Percentiles rank a stretch among this genome's conserved stretches.
These are phyloP conservation scores for Diorhabda carinulata DNA, from an alignment of 1,140 invertebrate genomes.

Conservation along the genomic window DNA sequence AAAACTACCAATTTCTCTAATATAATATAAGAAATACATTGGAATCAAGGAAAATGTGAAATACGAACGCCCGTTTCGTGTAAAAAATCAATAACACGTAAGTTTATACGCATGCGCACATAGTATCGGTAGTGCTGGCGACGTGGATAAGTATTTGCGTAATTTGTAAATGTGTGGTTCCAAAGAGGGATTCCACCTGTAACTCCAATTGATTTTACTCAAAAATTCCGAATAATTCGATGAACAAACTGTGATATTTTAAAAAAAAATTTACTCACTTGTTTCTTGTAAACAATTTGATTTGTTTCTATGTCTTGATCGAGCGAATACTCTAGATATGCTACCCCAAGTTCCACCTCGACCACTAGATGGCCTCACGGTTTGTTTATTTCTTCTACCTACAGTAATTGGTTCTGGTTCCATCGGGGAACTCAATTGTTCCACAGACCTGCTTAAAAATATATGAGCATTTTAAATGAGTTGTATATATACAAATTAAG, in stretches of 20 bases:
- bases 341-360: conserved; percentile 71
- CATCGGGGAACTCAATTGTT: conserved; percentile 51
- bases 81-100: no score
- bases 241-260: no score
- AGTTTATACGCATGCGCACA: no score
- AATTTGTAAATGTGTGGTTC: no score
- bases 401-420: conserved; percentile 53
- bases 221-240: background rate
- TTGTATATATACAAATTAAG: no score
- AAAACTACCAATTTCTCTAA: no score
- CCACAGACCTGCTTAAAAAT: conserved; percentile 62
- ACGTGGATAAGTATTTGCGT: no score
- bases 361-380: conserved; percentile 46
- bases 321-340: conserved; percentile 79
- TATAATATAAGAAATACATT: no score
- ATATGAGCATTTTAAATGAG: background rate
- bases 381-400: conserved; percentile 46
- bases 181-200: background rate
- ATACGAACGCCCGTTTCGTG: no score
- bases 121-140: no score
- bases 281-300: conserved; percentile 48
- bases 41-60: no score
- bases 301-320: conserved; percentile 76
- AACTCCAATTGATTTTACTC: background rate
- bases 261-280: conserved; percentile 23